Conservation (phyloP, 2,888 invertebrate species). For the Ophion costatus region DNA sequence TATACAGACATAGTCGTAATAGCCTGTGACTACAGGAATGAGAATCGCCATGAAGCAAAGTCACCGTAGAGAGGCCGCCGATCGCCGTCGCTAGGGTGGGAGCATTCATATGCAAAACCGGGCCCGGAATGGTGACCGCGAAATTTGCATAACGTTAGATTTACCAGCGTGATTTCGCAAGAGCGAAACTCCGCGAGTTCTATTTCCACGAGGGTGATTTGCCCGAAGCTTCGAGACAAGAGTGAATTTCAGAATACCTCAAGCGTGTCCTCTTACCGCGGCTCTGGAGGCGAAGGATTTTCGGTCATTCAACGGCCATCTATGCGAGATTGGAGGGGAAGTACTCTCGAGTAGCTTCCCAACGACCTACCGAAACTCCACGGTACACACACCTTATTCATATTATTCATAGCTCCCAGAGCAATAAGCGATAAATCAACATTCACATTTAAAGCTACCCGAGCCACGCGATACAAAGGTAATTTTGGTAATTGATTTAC, state of each 20-base stretch:
- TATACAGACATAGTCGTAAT: constrained; percentile 63
- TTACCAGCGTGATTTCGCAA: constrained; percentile 81
- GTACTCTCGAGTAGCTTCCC: constrained; percentile 54
- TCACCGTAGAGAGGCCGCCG: constrained; percentile 6
- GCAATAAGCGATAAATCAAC: constrained; percentile 48
- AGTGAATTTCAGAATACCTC: constrained; percentile 57
- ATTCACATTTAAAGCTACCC: constrained; percentile 34
- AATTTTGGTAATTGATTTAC: constrained; percentile 52
- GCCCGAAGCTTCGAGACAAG: constrained; percentile 42
- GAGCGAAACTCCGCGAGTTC: constrained; percentile 48
- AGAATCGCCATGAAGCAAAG: constrained; percentile 62
- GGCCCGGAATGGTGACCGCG: constrained; percentile 78
- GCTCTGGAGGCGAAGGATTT: constrained; percentile 26
- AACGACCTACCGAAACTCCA: constrained; percentile 46
- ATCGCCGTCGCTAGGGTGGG: constrained; percentile 18
- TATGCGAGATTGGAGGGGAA: constrained; percentile 24
- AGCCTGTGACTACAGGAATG: constrained; percentile 45
- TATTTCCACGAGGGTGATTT: constrained; percentile 51
- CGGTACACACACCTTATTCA: constrained; percentile 29
- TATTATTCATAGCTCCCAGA: constrained; percentile 53
- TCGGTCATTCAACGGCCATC: constrained; percentile 24
- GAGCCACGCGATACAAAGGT: constrained; percentile 1
- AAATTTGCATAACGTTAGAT: constrained; percentile 83
- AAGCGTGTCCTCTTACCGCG: constrained; percentile 44
- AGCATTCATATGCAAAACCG: constrained; percentile 83